These are phyloP conservation scores for Sebastes iracundus DNA, from an alignment of 2,797 vertebrate species.

Conservation along the genomic window DNA sequence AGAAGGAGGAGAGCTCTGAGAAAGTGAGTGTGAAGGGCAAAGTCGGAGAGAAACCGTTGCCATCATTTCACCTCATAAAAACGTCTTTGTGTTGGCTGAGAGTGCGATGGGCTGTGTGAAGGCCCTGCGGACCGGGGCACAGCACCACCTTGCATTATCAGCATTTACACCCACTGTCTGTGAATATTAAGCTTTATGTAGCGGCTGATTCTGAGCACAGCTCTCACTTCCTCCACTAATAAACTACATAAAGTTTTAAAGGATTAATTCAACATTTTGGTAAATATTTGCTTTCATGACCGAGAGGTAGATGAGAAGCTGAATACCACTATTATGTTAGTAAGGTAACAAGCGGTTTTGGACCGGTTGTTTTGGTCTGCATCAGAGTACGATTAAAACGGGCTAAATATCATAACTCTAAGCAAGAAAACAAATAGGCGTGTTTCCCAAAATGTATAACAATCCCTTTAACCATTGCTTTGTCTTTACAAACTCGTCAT, in stretches of 20 bases:
- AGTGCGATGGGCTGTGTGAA: slow-evolving; percentile 23
- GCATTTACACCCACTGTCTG: slow-evolving; percentile 32
- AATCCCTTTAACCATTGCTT: not conserved
- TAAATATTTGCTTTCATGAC: not conserved
- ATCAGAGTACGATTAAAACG: too few species aligned
- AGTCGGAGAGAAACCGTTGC: slow-evolving; percentile 18
- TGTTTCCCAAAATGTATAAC: not conserved
- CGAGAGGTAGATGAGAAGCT: not conserved
- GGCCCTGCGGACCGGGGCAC: slow-evolving; percentile 2
- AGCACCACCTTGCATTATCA: slow-evolving; percentile 34
- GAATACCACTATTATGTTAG: not conserved
- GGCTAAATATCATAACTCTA: too few species aligned
- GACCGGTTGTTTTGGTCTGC: too few species aligned
- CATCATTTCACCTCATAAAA: slow-evolving; percentile 57
- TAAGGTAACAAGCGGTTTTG: not conserved
- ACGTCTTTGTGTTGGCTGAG: slow-evolving; percentile 53
- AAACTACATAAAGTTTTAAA: slow-evolving; percentile 3
- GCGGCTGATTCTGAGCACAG: slow-evolving; percentile 3
- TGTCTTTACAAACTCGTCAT: not conserved
- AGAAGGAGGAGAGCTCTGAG: not conserved
- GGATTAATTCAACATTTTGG: not conserved
- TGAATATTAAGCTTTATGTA: slow-evolving; percentile 47
- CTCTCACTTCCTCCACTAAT: slow-evolving; percentile 3
- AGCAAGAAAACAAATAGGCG: not conserved
- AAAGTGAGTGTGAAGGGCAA: slow-evolving; percentile 42